Evolutionary conservation across 2,113 vertebrate species (phyloP).

Genomic region (Anhinga anhinga): DNA sequence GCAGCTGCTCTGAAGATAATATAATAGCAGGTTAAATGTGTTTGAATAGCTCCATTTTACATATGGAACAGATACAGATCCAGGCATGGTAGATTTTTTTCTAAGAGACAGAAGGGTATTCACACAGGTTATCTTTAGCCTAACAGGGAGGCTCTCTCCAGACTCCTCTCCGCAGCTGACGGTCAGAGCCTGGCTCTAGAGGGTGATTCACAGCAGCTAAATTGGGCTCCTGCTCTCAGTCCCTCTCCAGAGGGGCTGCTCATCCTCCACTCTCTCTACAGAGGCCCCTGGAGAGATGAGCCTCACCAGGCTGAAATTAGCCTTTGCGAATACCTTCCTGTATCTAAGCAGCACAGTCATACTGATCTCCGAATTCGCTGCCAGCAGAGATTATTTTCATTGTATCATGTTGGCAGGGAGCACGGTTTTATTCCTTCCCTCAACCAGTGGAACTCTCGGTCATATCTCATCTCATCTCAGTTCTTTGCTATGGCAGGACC

Average conservation of each 20-base stretch:
- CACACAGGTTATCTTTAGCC: not conserved
- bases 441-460: not conserved
- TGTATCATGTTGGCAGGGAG: not conserved
- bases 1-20: not conserved
- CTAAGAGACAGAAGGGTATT: not conserved
- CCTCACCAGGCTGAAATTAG: not conserved
- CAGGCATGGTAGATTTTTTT: not conserved
- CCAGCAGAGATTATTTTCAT: not conserved
- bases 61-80: not conserved
- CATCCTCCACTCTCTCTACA: not conserved
- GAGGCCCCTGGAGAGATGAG: not conserved
- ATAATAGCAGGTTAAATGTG: not conserved
- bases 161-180: rapidly evolving
- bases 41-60: not conserved
- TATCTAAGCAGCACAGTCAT: not conserved
- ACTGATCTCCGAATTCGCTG: not conserved
- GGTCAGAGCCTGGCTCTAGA: not conserved
- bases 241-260: not conserved
- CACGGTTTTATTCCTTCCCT: not conserved
- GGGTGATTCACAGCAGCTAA: not conserved
- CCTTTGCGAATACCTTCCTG: not conserved
- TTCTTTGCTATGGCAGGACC: not conserved
- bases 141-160: not conserved
- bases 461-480: not conserved
- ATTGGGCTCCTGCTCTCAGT: not conserved